Base-by-base conservation (phyloP, 2,888 invertebrate species). In the Callimorpha dominula region DNA sequence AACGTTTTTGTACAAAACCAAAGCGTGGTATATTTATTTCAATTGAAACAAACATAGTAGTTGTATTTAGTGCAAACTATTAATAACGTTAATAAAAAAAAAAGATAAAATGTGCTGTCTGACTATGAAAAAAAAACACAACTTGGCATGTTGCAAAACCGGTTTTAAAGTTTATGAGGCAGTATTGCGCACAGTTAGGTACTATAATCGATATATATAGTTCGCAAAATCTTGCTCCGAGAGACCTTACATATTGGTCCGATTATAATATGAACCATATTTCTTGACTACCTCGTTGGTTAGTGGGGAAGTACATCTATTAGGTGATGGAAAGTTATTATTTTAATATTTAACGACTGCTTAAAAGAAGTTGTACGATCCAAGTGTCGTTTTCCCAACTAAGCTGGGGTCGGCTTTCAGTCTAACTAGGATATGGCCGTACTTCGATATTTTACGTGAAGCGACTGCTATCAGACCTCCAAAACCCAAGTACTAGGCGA, bases 121-220 rank as follows among this genome's bases (percentile, higher is more conserved):
- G 83, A 76, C 76, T 81, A 81, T 78, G 31, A 81, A 79, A 83
- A 79, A 83, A 85, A 85, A 81, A 80, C 79, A 82, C 60, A 72
- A 79, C 75, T 80, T 80, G 83, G 86, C 82, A 86, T 86, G 86
- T 87, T 85, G 84, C 83, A 78, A 86, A 87, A 88, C 89, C 80
- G 75, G 88, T 87, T 89, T 80, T 73, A 78, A 60, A 80, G 82
- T 87, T 83, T 86, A 87, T 80, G 80, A 83, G 81, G 78, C 82
- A 72, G 86, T 82, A 82, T 86, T 85, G 84, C 84, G 82, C 83
- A 84, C 80, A 82, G 87, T 79, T 83, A 77, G 79, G 54, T 76
- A 80, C 81, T 78, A 82, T 60, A 60, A 31, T 80, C 77, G 79
- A 77, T 78, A 78, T 71, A 52, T 52, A 64, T 50, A 31, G 31